A percentile compares a stretch with the other conserved stretches of the same genome.
phyloP scores from a whole-genome alignment of 2,113 vertebrate species.

The Alexandromys fortis region DNA sequence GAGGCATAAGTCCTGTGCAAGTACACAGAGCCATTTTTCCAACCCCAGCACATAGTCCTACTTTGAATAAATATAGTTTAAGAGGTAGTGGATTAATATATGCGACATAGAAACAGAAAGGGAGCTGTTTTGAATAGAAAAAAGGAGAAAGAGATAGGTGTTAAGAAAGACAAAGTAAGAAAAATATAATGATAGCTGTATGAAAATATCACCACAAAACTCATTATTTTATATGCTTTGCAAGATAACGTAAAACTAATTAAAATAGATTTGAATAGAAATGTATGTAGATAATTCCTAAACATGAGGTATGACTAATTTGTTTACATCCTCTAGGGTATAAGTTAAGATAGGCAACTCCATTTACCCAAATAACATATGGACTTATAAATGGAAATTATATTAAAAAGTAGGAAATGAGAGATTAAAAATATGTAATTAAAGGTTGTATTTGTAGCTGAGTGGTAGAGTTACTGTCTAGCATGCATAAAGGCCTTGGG shows the following conservation, averaged over 20 bases:
- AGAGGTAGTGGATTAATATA: background rate
- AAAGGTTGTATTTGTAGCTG: background rate
- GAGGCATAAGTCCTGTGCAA: background rate
- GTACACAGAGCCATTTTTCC: background rate
- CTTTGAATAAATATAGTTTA: background rate
- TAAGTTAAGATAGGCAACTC: background rate
- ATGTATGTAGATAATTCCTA: background rate
- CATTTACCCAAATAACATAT: background rate
- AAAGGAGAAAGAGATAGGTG: background rate
- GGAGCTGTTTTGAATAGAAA: background rate
- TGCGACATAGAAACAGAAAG: background rate
- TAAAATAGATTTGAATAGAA: background rate
- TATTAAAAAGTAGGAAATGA: background rate
- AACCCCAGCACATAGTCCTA: background rate
- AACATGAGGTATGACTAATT: background rate
- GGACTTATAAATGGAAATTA: background rate
- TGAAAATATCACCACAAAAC: background rate
- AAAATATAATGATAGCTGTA: background rate
- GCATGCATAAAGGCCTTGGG: too few species aligned
- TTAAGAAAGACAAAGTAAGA: background rate
- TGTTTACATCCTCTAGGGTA: background rate
- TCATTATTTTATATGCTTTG: background rate
- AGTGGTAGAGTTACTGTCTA: background rate
- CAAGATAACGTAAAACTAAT: background rate
- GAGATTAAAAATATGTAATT: background rate